Evolutionary conservation across 2,113 vertebrate species (phyloP).

Genomic region (Carassius gibelio): DNA sequence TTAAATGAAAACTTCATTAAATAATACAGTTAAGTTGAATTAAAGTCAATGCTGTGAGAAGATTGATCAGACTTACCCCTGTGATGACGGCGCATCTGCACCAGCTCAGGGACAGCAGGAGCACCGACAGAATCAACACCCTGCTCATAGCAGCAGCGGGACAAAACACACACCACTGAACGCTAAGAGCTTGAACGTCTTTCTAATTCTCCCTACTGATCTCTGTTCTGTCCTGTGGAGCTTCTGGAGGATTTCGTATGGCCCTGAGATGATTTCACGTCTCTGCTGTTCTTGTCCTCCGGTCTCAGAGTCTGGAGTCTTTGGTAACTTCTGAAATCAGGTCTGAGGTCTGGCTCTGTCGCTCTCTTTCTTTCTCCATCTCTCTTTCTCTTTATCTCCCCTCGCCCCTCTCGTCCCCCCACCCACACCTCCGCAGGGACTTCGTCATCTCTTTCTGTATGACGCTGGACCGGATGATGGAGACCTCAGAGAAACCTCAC

Average conservation of each 20-base stretch:
- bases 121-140: slow-evolving; percentile 69
- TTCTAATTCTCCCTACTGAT: slow-evolving; percentile 5
- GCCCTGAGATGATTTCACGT: slow-evolving; percentile 17
- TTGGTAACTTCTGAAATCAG: slow-evolving; percentile 46
- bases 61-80: slow-evolving; percentile 73
- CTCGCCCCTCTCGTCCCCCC: slow-evolving; percentile 55
- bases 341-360: slow-evolving; percentile 52
- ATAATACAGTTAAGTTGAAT: neutral
- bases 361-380: slow-evolving; percentile 66
- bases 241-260: slow-evolving; percentile 13
- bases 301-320: slow-evolving; percentile 25
- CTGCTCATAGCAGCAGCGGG: slow-evolving; percentile 71
- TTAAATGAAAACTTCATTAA: neutral
- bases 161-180: slow-evolving; percentile 10
- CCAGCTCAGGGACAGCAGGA: slow-evolving; percentile 71
- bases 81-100: slow-evolving; percentile 79
- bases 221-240: neutral
- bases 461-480: slow-evolving; percentile 45
- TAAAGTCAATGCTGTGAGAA: neutral
- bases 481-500: slow-evolving; percentile 5
- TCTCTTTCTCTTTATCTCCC: slow-evolving; percentile 69
- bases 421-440: slow-evolving; percentile 55
- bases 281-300: slow-evolving; percentile 41
- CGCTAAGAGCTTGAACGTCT: neutral
- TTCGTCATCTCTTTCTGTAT: slow-evolving; percentile 60